A percentile compares a stretch with the other conserved stretches of the same genome.
These are phyloP conservation scores for Choristoneura fumiferana DNA, from an alignment of 1,140 invertebrate species.

Conservation along the genomic window DNA sequence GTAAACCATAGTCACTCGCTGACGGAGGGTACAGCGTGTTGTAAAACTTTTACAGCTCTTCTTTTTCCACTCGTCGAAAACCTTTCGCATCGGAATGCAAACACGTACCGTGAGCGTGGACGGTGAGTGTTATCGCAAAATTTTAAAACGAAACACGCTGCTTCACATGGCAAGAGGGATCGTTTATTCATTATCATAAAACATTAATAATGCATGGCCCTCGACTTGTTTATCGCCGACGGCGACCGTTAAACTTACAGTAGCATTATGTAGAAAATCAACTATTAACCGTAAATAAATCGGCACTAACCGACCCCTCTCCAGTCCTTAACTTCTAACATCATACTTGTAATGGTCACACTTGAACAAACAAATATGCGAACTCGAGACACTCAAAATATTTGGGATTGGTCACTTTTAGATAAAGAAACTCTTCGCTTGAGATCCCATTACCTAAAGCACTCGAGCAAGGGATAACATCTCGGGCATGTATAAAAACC, in stretches of 20 bases:
- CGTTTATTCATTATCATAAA: not conserved
- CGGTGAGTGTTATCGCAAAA: not conserved
- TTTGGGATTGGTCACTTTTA: no score
- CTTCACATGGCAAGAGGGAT: not conserved
- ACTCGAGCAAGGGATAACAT: no score
- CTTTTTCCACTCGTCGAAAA: not conserved
- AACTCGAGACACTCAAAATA: no score
- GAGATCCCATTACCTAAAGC: no score
- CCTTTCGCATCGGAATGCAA: slow-evolving; percentile 3
- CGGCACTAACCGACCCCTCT: no score
- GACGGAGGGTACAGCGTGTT: slow-evolving; percentile 25
- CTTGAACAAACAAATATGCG: no score
- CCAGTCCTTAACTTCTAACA: no score
- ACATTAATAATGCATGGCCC: not conserved
- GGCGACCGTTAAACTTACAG: not conserved
- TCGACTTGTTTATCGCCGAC: not conserved
- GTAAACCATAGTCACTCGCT: slow-evolving; percentile 45
- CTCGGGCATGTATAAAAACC: no score
- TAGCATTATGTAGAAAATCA: no score
- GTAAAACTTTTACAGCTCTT: slow-evolving; percentile 21
- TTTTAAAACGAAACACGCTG: not conserved
- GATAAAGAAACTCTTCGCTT: no score
- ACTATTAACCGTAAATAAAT: no score
- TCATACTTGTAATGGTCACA: no score
- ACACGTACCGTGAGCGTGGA: not conserved